Evolutionary conservation across 1,140 invertebrate species (phyloP), one percentile per base, ranked within the genome.

Genomic region (Globodera rostochiensis): DNA sequence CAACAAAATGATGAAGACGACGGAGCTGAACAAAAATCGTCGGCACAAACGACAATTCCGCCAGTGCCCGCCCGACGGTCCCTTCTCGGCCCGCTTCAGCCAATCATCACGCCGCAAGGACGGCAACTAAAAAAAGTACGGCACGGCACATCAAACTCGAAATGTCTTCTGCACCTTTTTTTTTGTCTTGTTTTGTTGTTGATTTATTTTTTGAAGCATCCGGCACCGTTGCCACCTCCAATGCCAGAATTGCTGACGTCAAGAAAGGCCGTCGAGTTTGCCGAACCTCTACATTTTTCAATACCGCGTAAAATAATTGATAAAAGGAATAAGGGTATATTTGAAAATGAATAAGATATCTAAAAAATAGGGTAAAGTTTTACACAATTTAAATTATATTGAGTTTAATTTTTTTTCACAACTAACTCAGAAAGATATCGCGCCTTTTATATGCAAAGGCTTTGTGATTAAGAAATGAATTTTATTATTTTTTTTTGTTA

Each of bases 271-370:
- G 84, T 86, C 19, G 86, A 86, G 53, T 86, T 86, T 73, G 83
- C 60, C n/a, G 86, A 88, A 11, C 85, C 85, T 13, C 73, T 86
- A 11, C 85, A 86, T 84, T 71, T 74, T 47, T 86, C 85, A 57
- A 88, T 86, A 73, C 85, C 85, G 21, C 85, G 85, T 86, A 86
- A 77, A 15, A 13, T 36, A 75, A 15, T 15, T 21, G 11, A 21
- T 66, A 11, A 6, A 64, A 25, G 21, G 25, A 53, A 64, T 60
- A 25, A 46, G 47, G 25, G 15, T 15, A 80, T 73, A 50, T 49
- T 45, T 69, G 79, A 53, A 53, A 53, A 53, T 53, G 53, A 15
- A 53, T 53, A 11, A 53, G 9, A 53, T 36, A 36, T 36, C 3
- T 36, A 36, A 36, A 36, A 36, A 36, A 25, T 36, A 36, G 36